Evolutionary conservation across 2,113 vertebrate genomes (phyloP).

Genomic region (Tamias sibiricus): DNA sequence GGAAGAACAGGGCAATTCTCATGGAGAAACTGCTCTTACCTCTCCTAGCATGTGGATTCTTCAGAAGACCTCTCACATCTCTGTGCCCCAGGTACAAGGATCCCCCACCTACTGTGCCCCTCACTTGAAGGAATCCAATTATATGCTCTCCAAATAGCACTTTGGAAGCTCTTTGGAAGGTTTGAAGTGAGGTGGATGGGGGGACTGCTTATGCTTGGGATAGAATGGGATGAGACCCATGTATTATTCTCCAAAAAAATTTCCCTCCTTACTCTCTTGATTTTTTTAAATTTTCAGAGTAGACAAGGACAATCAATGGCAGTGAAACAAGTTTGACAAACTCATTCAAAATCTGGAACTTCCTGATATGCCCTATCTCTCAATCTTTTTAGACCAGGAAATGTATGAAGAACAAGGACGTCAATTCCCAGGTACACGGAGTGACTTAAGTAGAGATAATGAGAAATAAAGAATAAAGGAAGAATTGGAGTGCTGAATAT

Average conservation of each 20-base stretch:
- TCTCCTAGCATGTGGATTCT: rapidly evolving
- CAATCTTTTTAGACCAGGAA: not conserved
- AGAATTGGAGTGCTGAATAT: not conserved
- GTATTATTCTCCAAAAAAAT: not conserved
- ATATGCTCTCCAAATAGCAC: not conserved
- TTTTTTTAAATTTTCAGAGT: not conserved
- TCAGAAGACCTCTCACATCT: not conserved
- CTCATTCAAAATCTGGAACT: not conserved
- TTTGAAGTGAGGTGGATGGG: not conserved
- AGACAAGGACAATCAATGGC: not conserved
- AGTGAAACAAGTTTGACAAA: not conserved
- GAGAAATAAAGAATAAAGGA: not conserved
- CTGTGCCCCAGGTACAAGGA: not conserved
- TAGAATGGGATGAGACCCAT: no score
- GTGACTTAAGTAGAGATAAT: not conserved
- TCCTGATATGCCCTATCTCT: not conserved
- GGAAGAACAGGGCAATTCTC: rapidly evolving
- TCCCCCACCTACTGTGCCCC: rapidly evolving
- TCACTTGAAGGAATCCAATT: rapidly evolving
- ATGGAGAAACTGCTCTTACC: rapidly evolving
- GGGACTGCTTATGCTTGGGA: not conserved
- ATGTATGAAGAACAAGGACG: not conserved
- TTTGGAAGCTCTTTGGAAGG: not conserved
- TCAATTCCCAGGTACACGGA: not conserved
- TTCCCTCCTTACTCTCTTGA: not conserved